Evolutionary conservation across 2,797 vertebrate species (phyloP).

Genomic region (Tadarida brasiliensis): DNA sequence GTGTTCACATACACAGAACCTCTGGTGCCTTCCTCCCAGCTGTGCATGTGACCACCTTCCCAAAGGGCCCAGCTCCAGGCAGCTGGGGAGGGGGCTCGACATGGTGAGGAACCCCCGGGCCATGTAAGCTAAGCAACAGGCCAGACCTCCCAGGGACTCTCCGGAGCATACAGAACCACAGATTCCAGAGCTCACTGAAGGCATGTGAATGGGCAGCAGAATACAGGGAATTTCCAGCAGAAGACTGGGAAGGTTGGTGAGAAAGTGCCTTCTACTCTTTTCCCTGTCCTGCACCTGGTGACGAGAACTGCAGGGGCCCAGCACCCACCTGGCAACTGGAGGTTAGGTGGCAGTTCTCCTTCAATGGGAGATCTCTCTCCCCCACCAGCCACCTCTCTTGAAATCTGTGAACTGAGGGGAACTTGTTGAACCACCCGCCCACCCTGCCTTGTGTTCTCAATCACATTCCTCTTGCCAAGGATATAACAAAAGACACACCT

Average conservation of each 20-base stretch:
- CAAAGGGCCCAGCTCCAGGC: not conserved
- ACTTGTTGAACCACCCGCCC: not conserved
- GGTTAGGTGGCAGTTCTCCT: not conserved
- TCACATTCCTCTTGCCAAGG: not conserved
- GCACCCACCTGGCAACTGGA: not conserved
- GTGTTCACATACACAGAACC: not conserved
- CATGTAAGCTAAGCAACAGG: not conserved
- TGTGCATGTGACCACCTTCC: not conserved
- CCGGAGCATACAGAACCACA: not conserved
- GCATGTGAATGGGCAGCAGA: not conserved
- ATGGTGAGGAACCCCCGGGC: not conserved
- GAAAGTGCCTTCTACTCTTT: slow-evolving; percentile 36
- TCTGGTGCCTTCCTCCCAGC: not conserved
- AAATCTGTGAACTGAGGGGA: slow-evolving; percentile 9
- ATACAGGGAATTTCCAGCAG: slow-evolving; percentile 40
- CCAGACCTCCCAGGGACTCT: not conserved
- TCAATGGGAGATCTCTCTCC: not conserved
- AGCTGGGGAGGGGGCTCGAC: not conserved
- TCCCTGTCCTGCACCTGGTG: not conserved
- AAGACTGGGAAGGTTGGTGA: not conserved
- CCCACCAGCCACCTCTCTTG: not conserved
- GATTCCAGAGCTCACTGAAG: not conserved
- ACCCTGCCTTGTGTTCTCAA: not conserved
- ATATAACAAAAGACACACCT: not conserved
- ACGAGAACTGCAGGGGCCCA: not conserved